Percentiles rank a stretch among this genome's conserved stretches.
Evolutionary conservation across 2,888 invertebrate genomes (phyloP).

Genomic region (Eudasyphora cyanicolor): DNA sequence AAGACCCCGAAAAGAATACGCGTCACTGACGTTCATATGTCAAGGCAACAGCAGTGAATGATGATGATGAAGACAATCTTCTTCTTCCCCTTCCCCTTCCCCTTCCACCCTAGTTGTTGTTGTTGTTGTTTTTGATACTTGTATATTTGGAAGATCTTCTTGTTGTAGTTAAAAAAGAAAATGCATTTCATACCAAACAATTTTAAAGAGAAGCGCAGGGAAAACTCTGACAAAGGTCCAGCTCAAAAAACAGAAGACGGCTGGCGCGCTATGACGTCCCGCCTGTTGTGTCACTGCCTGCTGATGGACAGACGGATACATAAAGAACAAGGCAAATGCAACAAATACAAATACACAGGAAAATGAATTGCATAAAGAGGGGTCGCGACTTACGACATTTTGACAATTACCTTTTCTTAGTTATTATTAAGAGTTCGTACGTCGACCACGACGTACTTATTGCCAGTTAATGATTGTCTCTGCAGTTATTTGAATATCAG

Average conservation of each 20-base stretch:
- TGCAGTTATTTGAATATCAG: no score
- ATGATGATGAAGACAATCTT: background rate
- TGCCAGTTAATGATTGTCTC: constrained; percentile 48
- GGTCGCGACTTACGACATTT: constrained; percentile 49
- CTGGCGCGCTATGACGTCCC: background rate
- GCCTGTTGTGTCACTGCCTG: no score
- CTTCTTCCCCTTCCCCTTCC: no score
- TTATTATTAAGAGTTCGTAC: no score
- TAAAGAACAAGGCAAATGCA: background rate
- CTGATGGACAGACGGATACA: background rate
- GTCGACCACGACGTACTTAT: constrained; percentile 11
- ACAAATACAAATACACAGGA: no score
- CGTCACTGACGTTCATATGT: constrained; percentile 3
- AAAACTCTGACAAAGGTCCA: constrained; percentile 5
- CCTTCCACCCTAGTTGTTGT: no score
- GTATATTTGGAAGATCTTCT: constrained; percentile 3
- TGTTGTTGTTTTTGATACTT: background rate
- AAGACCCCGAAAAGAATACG: background rate
- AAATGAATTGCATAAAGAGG: constrained; percentile 29
- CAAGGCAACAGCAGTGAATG: background rate
- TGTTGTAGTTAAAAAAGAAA: background rate
- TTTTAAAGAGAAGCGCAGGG: background rate
- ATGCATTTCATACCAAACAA: background rate
- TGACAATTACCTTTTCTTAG: constrained; percentile 10
- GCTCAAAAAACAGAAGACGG: background rate